These are phyloP conservation scores for Dascyllus trimaculatus DNA, from an alignment of 2,113 vertebrate genomes.

Conservation along the genomic window DNA sequence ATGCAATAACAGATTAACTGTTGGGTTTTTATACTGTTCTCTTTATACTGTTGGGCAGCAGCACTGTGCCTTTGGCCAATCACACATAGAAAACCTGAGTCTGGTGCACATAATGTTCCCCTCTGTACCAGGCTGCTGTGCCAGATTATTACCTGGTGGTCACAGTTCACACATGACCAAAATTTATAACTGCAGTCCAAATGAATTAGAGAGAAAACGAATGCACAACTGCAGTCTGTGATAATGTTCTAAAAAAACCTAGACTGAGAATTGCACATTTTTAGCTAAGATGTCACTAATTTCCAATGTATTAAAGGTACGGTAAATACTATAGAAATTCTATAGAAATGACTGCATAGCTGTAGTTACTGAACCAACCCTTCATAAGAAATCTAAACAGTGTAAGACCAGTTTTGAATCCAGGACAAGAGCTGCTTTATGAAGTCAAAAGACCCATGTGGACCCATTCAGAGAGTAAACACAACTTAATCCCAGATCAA, in stretches of 20 bases:
- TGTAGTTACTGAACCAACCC: not conserved
- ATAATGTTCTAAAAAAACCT: too few species aligned
- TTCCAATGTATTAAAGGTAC: not conserved
- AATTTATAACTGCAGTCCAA: too few species aligned
- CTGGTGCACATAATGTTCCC: not conserved
- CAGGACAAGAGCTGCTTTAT: not conserved
- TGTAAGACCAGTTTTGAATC: not conserved
- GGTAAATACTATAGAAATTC: not conserved
- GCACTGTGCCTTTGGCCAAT: not conserved
- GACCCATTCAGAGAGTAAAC: conserved; percentile 15
- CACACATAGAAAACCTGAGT: not conserved
- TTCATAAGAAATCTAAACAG: not conserved
- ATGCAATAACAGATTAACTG: not conserved
- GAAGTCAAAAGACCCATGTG: not conserved
- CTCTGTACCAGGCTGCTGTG: too few species aligned
- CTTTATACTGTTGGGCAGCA: not conserved
- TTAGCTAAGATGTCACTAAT: not conserved
- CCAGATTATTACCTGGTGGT: too few species aligned
- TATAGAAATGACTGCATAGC: not conserved
- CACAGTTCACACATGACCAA: too few species aligned
- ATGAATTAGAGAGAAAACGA: not conserved
- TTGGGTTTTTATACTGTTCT: not conserved
- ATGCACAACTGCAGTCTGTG: not conserved
- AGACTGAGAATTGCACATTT: too few species aligned
- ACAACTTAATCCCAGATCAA: conserved; percentile 3